Base-by-base conservation (phyloP, 2,888 invertebrate genomes). In the Tenodera sinensis region DNA sequence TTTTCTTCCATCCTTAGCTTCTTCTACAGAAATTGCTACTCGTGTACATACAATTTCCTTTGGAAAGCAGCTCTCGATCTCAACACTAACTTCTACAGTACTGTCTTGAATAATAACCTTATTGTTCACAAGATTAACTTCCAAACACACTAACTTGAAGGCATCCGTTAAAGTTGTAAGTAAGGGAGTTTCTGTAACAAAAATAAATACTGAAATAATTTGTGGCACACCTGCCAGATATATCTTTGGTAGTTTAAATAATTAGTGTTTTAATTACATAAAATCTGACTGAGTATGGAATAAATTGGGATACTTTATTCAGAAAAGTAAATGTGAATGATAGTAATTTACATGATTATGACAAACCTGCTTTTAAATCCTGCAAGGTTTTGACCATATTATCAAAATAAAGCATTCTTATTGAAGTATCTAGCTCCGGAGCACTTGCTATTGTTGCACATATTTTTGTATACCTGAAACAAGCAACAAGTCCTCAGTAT, bases 371-470 rank as follows among this genome's bases (percentile, higher is more conserved):
- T n/a, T 83, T 83, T 2, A 95, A 93, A 90, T 94, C 94, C 92
- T 95, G 95, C 89, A 96, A 94, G 3, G 95, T 95, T 88, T 96
- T 96, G 91, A 96, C 94, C 95, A 98, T 97, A 92, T 98, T 97
- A 91, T 97, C 97, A 92, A 97, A 97, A 93, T 97, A 97, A 91
- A 96, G 95, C 91, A 96, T 95, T 92, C 97, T 95, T 91, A 96
- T 95, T 91, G 97, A 95, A 90, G 96, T 95, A 92, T 97, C 97
- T 91, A 98, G 94, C 92, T 96, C 96, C 20, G 95, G 93, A 87
- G 97, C 96, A 91, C 97, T 96, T 9, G 97, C 96, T 90, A 98
- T 96, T 89, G 96, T 96, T 86, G 97, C 96, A 93, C 97, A 97
- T 89, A 96, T 96, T 93, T 96, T 96, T 88, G 96, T 95, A 92